phyloP scores from a whole-genome alignment of 2,797 vertebrate species.

The Pagetopsis macropterus region DNA sequence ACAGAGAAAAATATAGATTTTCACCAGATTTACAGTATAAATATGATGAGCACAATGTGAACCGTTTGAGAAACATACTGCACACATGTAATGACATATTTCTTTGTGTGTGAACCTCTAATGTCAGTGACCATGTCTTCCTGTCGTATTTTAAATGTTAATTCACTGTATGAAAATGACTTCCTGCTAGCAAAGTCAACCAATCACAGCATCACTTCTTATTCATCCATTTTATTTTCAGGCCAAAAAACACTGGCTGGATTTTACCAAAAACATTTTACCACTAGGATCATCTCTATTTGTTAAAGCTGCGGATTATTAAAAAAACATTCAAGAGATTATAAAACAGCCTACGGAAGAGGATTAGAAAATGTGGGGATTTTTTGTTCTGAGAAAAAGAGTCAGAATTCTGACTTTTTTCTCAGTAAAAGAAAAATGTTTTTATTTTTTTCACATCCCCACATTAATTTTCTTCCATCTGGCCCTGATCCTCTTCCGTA shows the following conservation, averaged over 20 bases:
- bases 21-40: background rate
- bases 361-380: too few relatives aligned
- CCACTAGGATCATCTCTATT: slow-evolving; percentile 19
- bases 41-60: slow-evolving; percentile 14
- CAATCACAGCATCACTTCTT: background rate
- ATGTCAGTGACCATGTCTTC: background rate
- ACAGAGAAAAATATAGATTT: background rate
- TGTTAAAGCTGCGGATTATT: background rate
- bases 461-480: too few relatives aligned
- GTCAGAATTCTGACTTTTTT: too few relatives aligned
- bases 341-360: too few relatives aligned
- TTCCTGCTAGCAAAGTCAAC: background rate
- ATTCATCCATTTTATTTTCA: background rate
- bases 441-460: too few relatives aligned
- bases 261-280: slow-evolving; percentile 23
- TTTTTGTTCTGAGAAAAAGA: too few relatives aligned
- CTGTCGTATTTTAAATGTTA: slow-evolving; percentile 12
- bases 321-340: background rate
- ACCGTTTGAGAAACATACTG: background rate
- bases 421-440: too few relatives aligned
- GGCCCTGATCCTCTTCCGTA: too few relatives aligned
- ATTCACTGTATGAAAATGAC: slow-evolving; percentile 8
- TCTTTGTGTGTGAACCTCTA: background rate
- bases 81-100: background rate
- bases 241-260: background rate